Conservation (phyloP, 2,888 invertebrate genomes). For the Platerodrilus igneus region DNA sequence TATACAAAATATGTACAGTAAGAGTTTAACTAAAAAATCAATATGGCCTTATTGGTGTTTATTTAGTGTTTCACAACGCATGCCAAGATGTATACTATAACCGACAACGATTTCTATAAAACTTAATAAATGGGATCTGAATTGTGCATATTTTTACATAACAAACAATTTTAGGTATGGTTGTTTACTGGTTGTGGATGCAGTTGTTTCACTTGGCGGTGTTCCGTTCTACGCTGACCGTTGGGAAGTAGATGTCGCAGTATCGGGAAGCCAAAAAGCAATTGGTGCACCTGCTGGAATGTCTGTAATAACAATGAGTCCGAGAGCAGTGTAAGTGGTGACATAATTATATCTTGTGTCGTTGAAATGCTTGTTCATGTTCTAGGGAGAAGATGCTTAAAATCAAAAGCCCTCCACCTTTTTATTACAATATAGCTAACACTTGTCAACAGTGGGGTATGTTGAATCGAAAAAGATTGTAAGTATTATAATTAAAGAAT, state of each 20-base stretch:
- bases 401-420: constrained; percentile 52
- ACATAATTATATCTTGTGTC: too few relatives aligned
- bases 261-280: constrained; percentile 68
- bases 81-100: too few relatives aligned
- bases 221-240: constrained; percentile 63
- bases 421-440: constrained; percentile 67
- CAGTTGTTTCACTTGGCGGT: constrained; percentile 66
- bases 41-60: too few relatives aligned
- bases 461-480: too few relatives aligned
- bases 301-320: constrained; percentile 65
- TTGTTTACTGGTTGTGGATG: constrained; percentile 64
- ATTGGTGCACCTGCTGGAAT: constrained; percentile 67
- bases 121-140: too few relatives aligned
- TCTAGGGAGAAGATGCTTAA: constrained; percentile 51
- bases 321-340: constrained; percentile 55
- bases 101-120: too few relatives aligned
- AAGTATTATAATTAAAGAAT: too few relatives aligned
- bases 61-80: too few relatives aligned
- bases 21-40: too few relatives aligned
- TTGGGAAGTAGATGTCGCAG: constrained; percentile 66
- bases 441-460: constrained; percentile 60
- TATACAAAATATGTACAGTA: too few relatives aligned
- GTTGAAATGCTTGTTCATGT: constrained; percentile 17
- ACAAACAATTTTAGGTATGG: constrained; percentile 51
- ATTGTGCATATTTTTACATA: too few relatives aligned